Percentiles rank a stretch among this genome's conserved stretches.
phyloP scores from a whole-genome alignment of 2,888 invertebrate species.

The Meloe dianella region DNA sequence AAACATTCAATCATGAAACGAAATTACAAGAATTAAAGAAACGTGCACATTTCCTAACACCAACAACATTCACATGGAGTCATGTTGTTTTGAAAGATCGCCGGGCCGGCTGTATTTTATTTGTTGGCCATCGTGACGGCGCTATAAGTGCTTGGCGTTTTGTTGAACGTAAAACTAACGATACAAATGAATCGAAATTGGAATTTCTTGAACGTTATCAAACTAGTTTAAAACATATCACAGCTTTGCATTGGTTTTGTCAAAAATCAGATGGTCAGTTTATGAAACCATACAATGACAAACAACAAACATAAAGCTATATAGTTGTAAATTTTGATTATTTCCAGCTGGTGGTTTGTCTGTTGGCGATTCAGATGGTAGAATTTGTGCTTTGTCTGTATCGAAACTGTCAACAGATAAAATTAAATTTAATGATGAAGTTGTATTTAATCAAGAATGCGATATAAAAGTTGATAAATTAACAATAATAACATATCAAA shows the following conservation, averaged over 20 bases:
- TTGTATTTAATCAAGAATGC: conserved; percentile 37
- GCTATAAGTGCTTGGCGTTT: conserved; percentile 51
- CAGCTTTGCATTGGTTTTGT: conserved; percentile 46
- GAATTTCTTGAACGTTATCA: conserved; percentile 44
- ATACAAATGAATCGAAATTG: conserved; percentile 33
- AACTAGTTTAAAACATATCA: conserved; percentile 43
- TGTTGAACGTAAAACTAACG: conserved; percentile 34
- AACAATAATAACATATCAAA: conserved; percentile 40
- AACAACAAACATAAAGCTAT: too few species aligned
- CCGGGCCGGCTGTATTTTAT: conserved; percentile 43
- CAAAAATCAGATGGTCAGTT: conserved; percentile 29
- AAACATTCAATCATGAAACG: conserved; percentile 29
- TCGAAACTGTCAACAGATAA: conserved; percentile 39
- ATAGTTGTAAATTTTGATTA: neutral
- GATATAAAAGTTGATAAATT: conserved; percentile 47
- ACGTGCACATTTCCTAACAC: conserved; percentile 44
- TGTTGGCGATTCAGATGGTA: conserved; percentile 49
- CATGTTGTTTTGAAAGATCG: conserved; percentile 42
- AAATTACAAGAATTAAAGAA: conserved; percentile 47
- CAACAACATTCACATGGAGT: conserved; percentile 52
- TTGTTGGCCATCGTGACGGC: conserved; percentile 52
- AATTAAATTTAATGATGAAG: conserved; percentile 34
- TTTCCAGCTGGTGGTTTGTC: conserved; percentile 48
- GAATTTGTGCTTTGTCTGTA: conserved; percentile 45
- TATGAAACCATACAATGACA: too few species aligned